Evolutionary conservation across 2,113 vertebrate genomes (phyloP).

Genomic region (Caranx melampygus): DNA sequence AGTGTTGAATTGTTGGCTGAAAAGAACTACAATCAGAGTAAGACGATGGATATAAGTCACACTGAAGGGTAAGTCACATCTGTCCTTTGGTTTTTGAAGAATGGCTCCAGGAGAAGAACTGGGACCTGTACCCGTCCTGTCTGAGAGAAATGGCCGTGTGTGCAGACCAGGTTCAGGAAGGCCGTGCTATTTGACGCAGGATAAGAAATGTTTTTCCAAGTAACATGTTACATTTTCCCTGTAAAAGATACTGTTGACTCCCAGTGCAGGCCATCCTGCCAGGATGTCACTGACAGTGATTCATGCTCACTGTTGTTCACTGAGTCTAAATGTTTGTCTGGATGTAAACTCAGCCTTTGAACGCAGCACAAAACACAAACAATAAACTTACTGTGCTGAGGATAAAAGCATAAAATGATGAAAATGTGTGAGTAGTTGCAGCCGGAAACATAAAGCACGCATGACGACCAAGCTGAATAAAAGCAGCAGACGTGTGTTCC

Average conservation of each 20-base stretch:
- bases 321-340: not conserved
- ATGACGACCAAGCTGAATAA: not conserved
- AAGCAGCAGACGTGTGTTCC: not conserved
- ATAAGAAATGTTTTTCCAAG: constrained; percentile 98
- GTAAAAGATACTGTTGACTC: not conserved
- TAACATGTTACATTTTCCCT: constrained; percentile 50
- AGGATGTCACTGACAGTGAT: not conserved
- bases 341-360: not conserved
- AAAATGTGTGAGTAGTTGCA: not conserved
- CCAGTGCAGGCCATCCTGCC: not conserved
- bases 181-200: constrained; percentile 94
- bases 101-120: constrained; percentile 97
- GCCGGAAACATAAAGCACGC: not conserved
- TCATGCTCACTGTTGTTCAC: not conserved
- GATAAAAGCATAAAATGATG: not conserved
- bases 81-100: constrained; percentile 75
- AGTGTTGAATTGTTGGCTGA: not conserved
- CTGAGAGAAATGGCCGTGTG: constrained; percentile 95
- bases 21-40: not conserved
- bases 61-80: not conserved
- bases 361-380: not conserved
- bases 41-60: not conserved
- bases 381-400: not conserved
- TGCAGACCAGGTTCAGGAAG: constrained; percentile 89
- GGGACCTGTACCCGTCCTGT: constrained; percentile 96